Percentiles rank a stretch among this genome's conserved stretches.
Conservation (phyloP, 2,888 invertebrate genomes). For the Troides helena region DNA sequence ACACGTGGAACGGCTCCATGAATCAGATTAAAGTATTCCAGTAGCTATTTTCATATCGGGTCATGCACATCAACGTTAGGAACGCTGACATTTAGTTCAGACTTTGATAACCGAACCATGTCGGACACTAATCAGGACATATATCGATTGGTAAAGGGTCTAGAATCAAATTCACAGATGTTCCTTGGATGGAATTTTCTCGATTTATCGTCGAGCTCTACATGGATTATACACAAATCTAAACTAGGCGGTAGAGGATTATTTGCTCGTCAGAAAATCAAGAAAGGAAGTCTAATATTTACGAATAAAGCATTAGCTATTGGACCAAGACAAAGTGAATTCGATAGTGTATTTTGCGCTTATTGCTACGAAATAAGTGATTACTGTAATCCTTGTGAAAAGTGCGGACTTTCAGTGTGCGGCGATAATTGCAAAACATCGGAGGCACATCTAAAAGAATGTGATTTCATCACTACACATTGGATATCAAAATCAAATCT, state of each 20-base stretch:
- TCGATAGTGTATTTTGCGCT: slow-evolving; percentile 79
- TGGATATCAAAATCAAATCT: slow-evolving; percentile 61
- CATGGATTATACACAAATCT: slow-evolving; percentile 82
- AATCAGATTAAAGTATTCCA: slow-evolving; percentile 60
- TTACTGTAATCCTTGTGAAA: slow-evolving; percentile 71
- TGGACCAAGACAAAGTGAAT: slow-evolving; percentile 81
- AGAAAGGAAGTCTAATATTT: slow-evolving; percentile 83
- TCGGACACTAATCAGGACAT: slow-evolving; percentile 19
- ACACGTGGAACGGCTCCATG: slow-evolving; percentile 57
- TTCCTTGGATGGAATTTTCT: not conserved
- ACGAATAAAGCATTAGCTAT: slow-evolving; percentile 83
- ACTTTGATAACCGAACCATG: slow-evolving; percentile 30
- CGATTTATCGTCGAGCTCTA: slow-evolving; percentile 29
- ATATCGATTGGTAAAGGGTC: not conserved
- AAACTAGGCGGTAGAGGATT: slow-evolving; percentile 84
- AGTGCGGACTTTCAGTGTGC: slow-evolving; percentile 85
- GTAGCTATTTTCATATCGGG: slow-evolving; percentile 72
- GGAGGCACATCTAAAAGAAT: slow-evolving; percentile 79
- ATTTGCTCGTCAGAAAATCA: slow-evolving; percentile 82
- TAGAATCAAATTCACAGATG: not conserved
- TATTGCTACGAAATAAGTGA: slow-evolving; percentile 79
- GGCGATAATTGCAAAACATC: slow-evolving; percentile 79
- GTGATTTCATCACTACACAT: slow-evolving; percentile 77
- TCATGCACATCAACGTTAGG: slow-evolving; percentile 53
- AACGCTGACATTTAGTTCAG: slow-evolving; percentile 37